Base-by-base conservation (phyloP, 2,888 invertebrate species). In the Craniophora ligustri region DNA sequence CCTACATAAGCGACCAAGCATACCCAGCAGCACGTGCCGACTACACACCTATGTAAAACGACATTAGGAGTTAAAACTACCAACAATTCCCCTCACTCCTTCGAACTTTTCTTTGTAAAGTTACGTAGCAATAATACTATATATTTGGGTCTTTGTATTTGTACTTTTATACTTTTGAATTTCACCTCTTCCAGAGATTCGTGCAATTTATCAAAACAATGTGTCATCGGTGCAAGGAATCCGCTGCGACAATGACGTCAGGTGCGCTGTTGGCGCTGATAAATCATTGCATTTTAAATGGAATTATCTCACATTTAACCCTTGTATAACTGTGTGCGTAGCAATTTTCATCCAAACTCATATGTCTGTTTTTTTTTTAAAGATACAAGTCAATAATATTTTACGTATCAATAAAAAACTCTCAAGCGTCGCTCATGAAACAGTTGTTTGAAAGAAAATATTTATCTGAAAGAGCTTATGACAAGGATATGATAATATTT, bases 141-240 rank as follows among this genome's bases (percentile, higher is more conserved):
- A n/a, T n/a, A n/a, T n/a, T n/a, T n/a, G n/a, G n/a, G 62, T 69
- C 35, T 59, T 53, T 62, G 49, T 46, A 58, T 57, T 71, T 67
- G 77, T 32, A 36, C 26, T 15, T 44, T 41, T 81, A 80, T 78
- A 84, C 81, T 85, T 84, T 73, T 78, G 69, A 79, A 78, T 79
- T 84, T 82, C 67, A 83, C 80, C 80, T 81, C 79, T 79, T 84
- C 79, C 75, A 73, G 76, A 85, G 78, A 84, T 87, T 84, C 81
- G 78, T 79, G 86, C 80, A 86, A 91, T 89, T 87, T 87, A 89
- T 91, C 87, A 89, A 77, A 79, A 62, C 82, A 85, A 88, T 89
- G 87, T 78, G 85, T 84, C n/a, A n/a, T n/a, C 81, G 75, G 76
- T 68, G 73, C 64, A 76, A 76, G 79, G 82, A 77, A 79, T n/a